phyloP scores from a whole-genome alignment of 2,113 vertebrate species.

The Podilymbus podiceps region DNA sequence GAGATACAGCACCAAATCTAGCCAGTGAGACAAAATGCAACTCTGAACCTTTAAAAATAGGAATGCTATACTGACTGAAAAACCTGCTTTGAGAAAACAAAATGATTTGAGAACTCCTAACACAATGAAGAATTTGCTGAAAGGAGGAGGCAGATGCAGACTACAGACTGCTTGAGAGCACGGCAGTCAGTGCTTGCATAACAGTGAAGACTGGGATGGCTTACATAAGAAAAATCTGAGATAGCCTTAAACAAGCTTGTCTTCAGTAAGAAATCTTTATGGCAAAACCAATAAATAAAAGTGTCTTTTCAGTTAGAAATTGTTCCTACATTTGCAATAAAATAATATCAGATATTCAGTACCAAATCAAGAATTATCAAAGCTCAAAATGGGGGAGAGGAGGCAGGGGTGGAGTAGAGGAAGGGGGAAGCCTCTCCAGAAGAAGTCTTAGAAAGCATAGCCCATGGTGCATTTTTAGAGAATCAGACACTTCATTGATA shows the following conservation, averaged over 20 bases:
- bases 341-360: neutral
- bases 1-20: neutral
- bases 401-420: too few species aligned
- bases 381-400: neutral
- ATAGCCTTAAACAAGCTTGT: neutral
- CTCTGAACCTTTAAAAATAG: neutral
- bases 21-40: neutral
- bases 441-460: slow-evolving; percentile 24
- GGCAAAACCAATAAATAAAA: neutral
- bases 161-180: neutral
- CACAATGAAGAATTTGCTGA: neutral
- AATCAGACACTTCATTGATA: neutral
- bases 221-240: neutral
- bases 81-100: neutral
- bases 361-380: neutral
- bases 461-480: neutral
- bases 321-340: neutral
- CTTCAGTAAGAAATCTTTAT: neutral
- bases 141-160: neutral
- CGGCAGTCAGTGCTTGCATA: slow-evolving; percentile 24
- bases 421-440: neutral
- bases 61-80: neutral
- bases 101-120: neutral
- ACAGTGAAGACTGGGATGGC: neutral
- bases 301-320: neutral